These are phyloP conservation scores for Suricata suricatta DNA, from an alignment of 2,113 vertebrate species.

Conservation along the genomic window DNA sequence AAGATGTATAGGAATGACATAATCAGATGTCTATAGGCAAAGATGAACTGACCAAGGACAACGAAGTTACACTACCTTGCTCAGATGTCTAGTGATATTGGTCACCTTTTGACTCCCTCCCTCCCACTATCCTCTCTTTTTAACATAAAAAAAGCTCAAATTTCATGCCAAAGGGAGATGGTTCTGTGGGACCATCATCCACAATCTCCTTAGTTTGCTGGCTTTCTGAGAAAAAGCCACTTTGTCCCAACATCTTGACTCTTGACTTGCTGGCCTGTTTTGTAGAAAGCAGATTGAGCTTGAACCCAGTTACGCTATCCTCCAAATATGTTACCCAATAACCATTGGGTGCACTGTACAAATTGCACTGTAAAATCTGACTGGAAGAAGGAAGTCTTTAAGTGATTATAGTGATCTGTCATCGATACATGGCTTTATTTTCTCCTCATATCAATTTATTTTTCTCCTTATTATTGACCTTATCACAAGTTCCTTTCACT, in stretches of 20 bases:
- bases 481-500: not conserved
- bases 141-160: not conserved
- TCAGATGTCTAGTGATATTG: not conserved
- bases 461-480: not conserved
- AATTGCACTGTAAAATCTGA: not conserved
- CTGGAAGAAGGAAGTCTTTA: not conserved
- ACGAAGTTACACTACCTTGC: not conserved
- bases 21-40: not conserved
- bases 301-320: not conserved
- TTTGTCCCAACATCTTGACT: not conserved
- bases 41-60: not conserved
- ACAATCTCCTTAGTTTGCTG: not conserved
- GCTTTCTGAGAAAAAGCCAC: not conserved
- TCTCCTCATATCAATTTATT: not conserved
- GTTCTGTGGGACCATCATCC: not conserved
- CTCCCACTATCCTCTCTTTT: not conserved
- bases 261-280: not conserved
- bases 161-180: not conserved
- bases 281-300: not conserved
- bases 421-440: not conserved
- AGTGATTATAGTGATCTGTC: not conserved
- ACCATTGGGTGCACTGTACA: not conserved
- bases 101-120: not conserved
- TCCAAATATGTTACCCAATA: not conserved
- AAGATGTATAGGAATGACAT: not conserved